Base-by-base conservation (phyloP, 64 coral and sea anemone species). In the Hydrozoanthus tunicans region DNA sequence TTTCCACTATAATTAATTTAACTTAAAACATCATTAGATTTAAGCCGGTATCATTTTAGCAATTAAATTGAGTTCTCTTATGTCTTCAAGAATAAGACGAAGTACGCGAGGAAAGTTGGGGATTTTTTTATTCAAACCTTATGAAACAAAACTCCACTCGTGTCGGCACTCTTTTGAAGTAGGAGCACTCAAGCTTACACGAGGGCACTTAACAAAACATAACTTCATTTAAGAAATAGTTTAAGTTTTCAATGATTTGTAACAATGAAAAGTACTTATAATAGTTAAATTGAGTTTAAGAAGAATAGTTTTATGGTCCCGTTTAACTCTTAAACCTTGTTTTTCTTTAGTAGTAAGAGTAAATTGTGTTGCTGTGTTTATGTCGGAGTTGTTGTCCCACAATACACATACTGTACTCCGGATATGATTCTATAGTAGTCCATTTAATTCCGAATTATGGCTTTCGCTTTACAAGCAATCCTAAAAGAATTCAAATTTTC, bases 91-190 rank as follows among this genome's bases (percentile, higher is more conserved):
- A 73, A 73, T 6, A 24, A 6, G 5, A 10, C 17, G n/a, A 88
- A 14, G 55, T 61, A 73, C 56, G 69, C 24, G 9, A 59, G 32
- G 14, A 12, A 24, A 14, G 4, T 52, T 10, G 32, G 24, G 8
- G 14, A 73, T 43, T 23, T 51, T 74, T 74, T 54, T 8, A 13
- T 66, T 15, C 3, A 51, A 74, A 6, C 14, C 9, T 24, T 51
- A 20, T 20, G 2, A 32, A 54, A 32, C 14, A 25, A 60, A 59
- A 74, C 0, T 25, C 32, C 20, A 60, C 67, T 88, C 56, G 9
- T 75, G 84, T 70, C 84, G 84, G 84, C 56, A 73, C 11, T 74
- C 70, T 56, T 88, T 88, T 88, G 84, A 88, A 88, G 84, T 88
- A 13, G 67, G n/a, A 9, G 55, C 69, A 88, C 84, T 88, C 84